These are phyloP conservation scores for Grus americana DNA, from an alignment of 2,113 vertebrate genomes.

Conservation along the genomic window DNA sequence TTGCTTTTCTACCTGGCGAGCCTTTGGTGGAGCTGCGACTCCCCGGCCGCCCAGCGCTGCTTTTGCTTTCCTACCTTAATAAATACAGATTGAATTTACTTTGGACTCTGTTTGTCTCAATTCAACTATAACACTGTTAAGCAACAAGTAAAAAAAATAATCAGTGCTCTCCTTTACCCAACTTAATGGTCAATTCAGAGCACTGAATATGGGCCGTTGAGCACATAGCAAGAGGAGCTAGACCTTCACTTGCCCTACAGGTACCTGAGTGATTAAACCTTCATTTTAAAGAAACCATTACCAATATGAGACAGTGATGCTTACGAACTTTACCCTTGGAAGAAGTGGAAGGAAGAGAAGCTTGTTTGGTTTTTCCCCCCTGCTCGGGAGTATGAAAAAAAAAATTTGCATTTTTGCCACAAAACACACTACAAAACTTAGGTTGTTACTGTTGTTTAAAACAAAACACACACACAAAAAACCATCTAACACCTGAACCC, in stretches of 20 bases:
- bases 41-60: too few relatives aligned
- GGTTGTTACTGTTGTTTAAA: background rate
- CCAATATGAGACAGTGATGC: background rate
- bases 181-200: background rate
- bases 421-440: background rate
- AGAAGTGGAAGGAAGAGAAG: background rate
- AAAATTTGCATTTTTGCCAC: background rate
- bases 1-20: too few relatives aligned
- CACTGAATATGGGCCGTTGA: background rate
- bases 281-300: background rate
- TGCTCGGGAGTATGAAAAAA: background rate
- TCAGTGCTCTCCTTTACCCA: background rate
- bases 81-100: too few relatives aligned
- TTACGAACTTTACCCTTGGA: background rate
- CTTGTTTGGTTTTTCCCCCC: background rate
- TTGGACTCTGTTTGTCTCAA: too few relatives aligned
- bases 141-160: background rate
- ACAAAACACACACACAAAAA: background rate
- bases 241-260: background rate
- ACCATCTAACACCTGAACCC: background rate
- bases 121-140: too few relatives aligned
- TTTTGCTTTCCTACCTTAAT: too few relatives aligned
- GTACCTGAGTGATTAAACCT: background rate
- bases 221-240: background rate
- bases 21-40: too few relatives aligned